Conservation (phyloP, 2,888 invertebrate genomes). For the Eupeodes luniger region DNA sequence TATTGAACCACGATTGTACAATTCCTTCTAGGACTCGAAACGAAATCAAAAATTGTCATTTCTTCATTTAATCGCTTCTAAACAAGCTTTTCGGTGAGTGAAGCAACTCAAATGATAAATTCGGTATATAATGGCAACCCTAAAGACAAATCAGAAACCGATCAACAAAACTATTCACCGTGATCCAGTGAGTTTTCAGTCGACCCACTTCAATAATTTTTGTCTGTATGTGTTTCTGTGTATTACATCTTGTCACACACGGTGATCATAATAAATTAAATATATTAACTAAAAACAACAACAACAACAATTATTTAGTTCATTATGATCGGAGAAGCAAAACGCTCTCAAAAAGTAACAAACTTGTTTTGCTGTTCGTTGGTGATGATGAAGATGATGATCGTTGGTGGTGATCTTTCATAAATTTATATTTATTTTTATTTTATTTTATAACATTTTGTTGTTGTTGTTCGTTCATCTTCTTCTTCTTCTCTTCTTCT, state of each 20-base stretch:
- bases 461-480: neutral
- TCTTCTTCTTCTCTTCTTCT: constrained; percentile 8
- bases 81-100: too few species aligned
- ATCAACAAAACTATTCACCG: constrained; percentile 3
- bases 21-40: too few species aligned
- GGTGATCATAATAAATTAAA: constrained; percentile 50
- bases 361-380: constrained; percentile 55
- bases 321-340: constrained; percentile 48
- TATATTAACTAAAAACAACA: constrained; percentile 2
- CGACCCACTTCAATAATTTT: constrained; percentile 56
- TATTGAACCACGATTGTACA: too few species aligned
- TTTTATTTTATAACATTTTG: constrained; percentile 10
- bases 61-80: too few species aligned
- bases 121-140: neutral
- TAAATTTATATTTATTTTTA: constrained; percentile 34
- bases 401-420: constrained; percentile 65
- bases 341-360: constrained; percentile 55
- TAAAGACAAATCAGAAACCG: neutral
- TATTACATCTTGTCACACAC: constrained; percentile 40
- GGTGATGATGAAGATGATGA: constrained; percentile 2
- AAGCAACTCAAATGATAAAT: too few species aligned
- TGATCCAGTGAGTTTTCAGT: neutral
- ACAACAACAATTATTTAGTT: constrained; percentile 57
- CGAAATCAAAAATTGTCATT: too few species aligned
- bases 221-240: constrained; percentile 12